These are phyloP conservation scores for Toxotes jaculatrix DNA, from an alignment of 2,113 vertebrate species.

Conservation along the genomic window DNA sequence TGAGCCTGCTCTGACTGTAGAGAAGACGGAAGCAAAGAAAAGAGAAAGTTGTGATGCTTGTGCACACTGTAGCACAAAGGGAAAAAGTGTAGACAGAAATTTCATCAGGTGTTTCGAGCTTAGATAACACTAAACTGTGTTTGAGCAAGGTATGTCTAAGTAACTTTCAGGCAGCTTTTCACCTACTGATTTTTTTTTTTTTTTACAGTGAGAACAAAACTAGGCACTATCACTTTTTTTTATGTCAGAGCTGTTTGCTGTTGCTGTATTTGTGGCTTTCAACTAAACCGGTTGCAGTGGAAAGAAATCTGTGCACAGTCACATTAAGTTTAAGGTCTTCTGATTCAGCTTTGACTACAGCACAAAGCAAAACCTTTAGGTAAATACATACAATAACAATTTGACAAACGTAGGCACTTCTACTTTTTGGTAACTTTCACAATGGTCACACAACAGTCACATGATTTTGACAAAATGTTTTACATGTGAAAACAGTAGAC, in stretches of 20 bases:
- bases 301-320: background rate
- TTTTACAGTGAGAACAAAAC: background rate
- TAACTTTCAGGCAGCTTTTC: background rate
- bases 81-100: slow-evolving; percentile 35
- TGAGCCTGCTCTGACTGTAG: slow-evolving; percentile 17
- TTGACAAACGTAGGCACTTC: background rate
- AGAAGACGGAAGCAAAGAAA: slow-evolving; percentile 26
- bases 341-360: background rate
- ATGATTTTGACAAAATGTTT: background rate
- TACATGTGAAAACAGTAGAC: background rate
- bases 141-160: background rate
- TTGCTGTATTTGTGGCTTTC: background rate
- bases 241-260: too few relatives aligned
- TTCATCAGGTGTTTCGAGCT: slow-evolving; percentile 34
- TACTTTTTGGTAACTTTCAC: background rate
- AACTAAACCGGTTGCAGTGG: background rate
- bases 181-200: too few relatives aligned
- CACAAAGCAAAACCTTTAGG: background rate
- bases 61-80: slow-evolving; percentile 18
- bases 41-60: background rate
- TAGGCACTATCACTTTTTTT: background rate
- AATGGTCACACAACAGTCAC: background rate
- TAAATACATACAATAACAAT: background rate
- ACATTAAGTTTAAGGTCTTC: background rate
- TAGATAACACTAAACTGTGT: background rate